These are phyloP conservation scores for Plutomurus gul DNA, from an alignment of 1,140 invertebrate genomes.

Conservation along the genomic window DNA sequence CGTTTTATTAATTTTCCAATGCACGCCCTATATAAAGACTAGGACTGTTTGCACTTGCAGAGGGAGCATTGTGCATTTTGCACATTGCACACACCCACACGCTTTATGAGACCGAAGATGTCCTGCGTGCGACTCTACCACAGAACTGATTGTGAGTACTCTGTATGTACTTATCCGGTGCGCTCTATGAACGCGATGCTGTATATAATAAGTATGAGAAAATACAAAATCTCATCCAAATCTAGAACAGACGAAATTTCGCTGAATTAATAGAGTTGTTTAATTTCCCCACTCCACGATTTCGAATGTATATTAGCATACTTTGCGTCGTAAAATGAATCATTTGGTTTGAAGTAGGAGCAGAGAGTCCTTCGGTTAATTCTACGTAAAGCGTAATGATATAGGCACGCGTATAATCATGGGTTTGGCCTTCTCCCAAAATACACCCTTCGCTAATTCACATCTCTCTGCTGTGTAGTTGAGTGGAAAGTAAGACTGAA, in stretches of 20 bases:
- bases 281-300: neutral
- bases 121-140: no score
- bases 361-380: no score
- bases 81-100: neutral
- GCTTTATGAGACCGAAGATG: no score
- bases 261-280: constrained; percentile 16
- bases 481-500: no score
- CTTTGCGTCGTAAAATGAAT: neutral
- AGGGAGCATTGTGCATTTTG: neutral
- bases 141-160: no score
- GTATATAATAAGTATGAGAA: neutral
- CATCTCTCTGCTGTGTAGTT: neutral
- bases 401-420: neutral
- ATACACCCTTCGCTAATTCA: neutral
- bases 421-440: neutral
- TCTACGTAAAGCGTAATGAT: neutral
- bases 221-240: neutral
- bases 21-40: neutral
- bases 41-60: neutral
- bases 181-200: no score
- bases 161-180: no score
- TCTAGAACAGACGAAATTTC: neutral
- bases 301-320: neutral
- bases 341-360: neutral
- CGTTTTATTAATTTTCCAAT: neutral